Percentiles rank a stretch among this genome's conserved stretches.
Evolutionary conservation across 2,888 invertebrate species (phyloP).

Genomic region (Ormyrus labotus): DNA sequence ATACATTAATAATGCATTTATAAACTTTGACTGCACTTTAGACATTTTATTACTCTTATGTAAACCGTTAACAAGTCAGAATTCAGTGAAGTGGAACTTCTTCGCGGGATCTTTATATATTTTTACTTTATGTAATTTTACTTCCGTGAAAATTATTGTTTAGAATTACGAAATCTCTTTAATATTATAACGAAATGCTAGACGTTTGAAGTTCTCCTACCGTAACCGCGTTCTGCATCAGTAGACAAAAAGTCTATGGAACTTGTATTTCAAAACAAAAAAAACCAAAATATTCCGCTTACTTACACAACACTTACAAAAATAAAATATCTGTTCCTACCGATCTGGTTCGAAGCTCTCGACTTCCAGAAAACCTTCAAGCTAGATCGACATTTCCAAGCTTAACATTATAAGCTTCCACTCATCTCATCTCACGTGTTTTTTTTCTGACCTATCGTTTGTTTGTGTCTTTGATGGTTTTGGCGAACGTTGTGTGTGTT

Average conservation of each 20-base stretch:
- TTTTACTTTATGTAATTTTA: conserved; percentile 13
- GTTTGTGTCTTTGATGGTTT: conserved; percentile 74
- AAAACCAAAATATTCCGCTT: conserved; percentile 1
- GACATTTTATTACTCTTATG: conserved; percentile 4
- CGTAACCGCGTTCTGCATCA: background rate
- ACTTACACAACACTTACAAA: background rate
- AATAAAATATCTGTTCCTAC: background rate
- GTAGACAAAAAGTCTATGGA: no score
- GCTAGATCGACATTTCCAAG: no score
- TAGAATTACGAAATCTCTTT: background rate
- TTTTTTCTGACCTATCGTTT: conserved; percentile 63
- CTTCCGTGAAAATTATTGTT: background rate
- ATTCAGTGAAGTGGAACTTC: conserved; percentile 16
- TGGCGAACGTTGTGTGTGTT: conserved; percentile 73
- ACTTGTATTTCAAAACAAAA: background rate
- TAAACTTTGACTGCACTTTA: background rate
- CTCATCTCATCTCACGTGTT: conserved; percentile 3
- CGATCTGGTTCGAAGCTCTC: conserved; percentile 1
- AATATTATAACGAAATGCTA: no score
- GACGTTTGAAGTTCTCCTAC: background rate
- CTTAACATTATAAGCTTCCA: no score
- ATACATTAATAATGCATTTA: no score
- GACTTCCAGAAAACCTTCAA: no score
- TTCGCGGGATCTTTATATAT: background rate
- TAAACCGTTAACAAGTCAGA: conserved; percentile 9